These are phyloP conservation scores for Diplodus sargus DNA, from an alignment of 2,797 vertebrate species.

Conservation along the genomic window DNA sequence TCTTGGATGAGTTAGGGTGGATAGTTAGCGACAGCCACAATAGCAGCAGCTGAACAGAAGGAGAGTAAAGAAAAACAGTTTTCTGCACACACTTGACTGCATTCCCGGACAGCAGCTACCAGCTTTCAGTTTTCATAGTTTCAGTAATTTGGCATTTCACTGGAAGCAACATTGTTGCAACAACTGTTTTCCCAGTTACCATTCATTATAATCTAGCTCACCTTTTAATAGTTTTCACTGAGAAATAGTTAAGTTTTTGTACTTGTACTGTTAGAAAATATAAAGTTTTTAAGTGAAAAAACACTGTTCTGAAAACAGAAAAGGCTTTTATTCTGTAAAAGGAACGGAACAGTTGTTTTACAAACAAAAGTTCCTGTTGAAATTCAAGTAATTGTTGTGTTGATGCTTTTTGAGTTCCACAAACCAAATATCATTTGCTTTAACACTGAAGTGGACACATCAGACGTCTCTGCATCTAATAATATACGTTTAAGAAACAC, in stretches of 20 bases:
- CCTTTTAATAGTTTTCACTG: background rate
- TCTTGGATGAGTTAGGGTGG: background rate
- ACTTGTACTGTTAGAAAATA: background rate
- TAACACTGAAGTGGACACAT: background rate
- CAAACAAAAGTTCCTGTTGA: background rate
- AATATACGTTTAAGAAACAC: background rate
- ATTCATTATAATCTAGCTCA: background rate
- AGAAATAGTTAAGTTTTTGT: background rate
- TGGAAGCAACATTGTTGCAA: background rate
- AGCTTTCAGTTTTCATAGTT: background rate
- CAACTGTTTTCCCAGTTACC: background rate
- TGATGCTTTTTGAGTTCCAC: background rate
- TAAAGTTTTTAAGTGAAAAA: background rate
- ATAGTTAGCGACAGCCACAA: background rate
- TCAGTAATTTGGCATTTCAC: background rate
- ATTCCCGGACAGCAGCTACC: background rate
- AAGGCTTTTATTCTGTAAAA: background rate
- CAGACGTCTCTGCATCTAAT: background rate
- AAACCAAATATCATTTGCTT: background rate
- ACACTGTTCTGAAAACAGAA: background rate
- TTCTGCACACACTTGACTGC: background rate
- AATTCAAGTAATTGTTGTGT: background rate
- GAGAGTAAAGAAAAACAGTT: background rate
- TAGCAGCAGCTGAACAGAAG: too few species aligned
- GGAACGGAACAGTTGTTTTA: background rate